Base-by-base conservation (phyloP, 1,140 invertebrate species). In the Zaprionus camerounensis region DNA sequence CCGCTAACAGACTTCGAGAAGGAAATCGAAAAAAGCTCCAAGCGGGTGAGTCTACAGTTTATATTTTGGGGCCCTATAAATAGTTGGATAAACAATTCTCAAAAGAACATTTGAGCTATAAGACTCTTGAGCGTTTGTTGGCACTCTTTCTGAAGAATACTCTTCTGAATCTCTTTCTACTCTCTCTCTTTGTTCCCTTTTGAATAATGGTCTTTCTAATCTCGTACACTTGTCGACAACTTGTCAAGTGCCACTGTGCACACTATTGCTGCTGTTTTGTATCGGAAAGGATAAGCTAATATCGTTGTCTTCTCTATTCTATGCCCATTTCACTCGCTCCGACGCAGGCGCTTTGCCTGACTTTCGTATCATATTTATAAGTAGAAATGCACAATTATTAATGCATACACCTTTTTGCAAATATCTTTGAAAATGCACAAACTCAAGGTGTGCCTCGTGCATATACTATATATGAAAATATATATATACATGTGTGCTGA, bases 11-110 rank as follows among this genome's bases (percentile, higher is more conserved):
- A 93, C 66, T 91, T 92, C 70, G 91, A 92, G 41, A 91, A 88
- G 71, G 91, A 92, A 86, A 92, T 91, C 44, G 91, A 92, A 67
- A 92, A 92, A 61, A 91, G 81, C 67, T 91, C 91, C 6, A 92
- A 92, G 36, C 81, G 88, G 83, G 91, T 92, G 69, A 91, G 91
- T 91, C 5, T 17, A 5, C 24, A 41, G 12, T 57, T 58, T 17
- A 11, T 34, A 49, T 5, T 51, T 55, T 78, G 9, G 34, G 12
- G 11, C n/a, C 9, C 66, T 86, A 73, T 71, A 69, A 76, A 82
- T 85, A 79, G 65, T 57, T 22, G n/a, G 12, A 67, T 64, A 74
- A 79, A 63, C 57, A 59, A 74, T 46, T 46, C 41, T 5, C 13
- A 11, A 34, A 34, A 31, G 9, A 34, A 26, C 24, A 61, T 24